Conservation (phyloP, 1,140 invertebrate genomes). For the Hesperophylax magnus region DNA sequence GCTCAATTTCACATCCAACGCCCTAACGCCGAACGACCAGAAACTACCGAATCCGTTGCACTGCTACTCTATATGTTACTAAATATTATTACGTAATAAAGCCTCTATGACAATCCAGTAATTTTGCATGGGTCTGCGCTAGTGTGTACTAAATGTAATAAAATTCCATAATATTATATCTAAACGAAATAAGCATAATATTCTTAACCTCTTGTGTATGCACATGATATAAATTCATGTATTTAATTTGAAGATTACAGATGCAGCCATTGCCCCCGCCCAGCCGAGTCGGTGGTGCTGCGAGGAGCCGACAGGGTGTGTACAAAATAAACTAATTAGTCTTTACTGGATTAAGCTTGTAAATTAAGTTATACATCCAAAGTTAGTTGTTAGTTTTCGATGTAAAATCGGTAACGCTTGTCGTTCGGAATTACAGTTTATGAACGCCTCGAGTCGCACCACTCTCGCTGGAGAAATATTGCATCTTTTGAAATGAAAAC, state of each 20-base stretch:
- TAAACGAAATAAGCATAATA: no score
- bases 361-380: constrained; percentile 54
- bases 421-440: constrained; percentile 43
- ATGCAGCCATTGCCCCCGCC: not conserved
- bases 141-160: no score
- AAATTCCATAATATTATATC: no score
- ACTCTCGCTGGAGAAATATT: not conserved
- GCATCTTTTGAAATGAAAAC: not conserved
- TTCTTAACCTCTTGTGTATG: no score
- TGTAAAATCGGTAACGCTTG: constrained; percentile 48
- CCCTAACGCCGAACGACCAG: no score
- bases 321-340: constrained; percentile 51
- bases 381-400: constrained; percentile 42
- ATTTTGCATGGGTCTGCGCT: no score
- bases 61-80: no score
- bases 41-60: no score
- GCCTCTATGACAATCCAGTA: no score
- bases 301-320: constrained; percentile 33
- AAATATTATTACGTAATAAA: no score
- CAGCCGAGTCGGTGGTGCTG: not conserved
- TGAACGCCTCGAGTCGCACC: constrained; percentile 20
- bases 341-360: constrained; percentile 50
- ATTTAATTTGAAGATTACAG: not conserved
- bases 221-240: no score
- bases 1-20: no score